These are phyloP conservation scores for Tubulanus polymorphus DNA, from an alignment of 2,888 invertebrate genomes.

Conservation along the genomic window DNA sequence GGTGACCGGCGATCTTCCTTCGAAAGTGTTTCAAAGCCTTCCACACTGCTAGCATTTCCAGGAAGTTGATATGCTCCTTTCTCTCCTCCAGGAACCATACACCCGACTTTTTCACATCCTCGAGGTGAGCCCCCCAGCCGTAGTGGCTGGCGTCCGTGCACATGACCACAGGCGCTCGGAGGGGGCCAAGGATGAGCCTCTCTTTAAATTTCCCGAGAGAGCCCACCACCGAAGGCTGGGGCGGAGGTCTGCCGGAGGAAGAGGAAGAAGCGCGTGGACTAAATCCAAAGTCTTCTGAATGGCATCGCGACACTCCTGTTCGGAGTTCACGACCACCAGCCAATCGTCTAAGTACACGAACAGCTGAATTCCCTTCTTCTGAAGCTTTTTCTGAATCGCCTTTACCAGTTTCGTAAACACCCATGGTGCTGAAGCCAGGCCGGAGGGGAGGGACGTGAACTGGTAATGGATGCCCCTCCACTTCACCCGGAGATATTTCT, in stretches of 20 bases:
- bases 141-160: no score
- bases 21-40: conserved; percentile 3
- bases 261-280: no score
- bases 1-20: conserved; percentile 9
- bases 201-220: no score
- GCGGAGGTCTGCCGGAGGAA: no score
- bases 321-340: no score
- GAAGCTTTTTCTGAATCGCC: conserved; percentile 13
- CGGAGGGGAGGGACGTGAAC: conserved; percentile 10
- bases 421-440: conserved; percentile 9
- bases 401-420: conserved; percentile 15
- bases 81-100: no score
- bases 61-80: conserved; percentile 21
- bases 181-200: no score
- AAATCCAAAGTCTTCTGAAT: no score
- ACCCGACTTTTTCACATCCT: no score
- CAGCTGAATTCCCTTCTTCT: conserved; percentile 11
- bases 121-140: conserved; percentile 15
- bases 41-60: conserved; percentile 20
- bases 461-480: conserved; percentile 2
- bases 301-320: no score
- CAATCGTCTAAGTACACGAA: conserved; percentile 21
- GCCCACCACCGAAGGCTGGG: no score
- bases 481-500: conserved; percentile 12
- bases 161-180: no score